phyloP scores from a whole-genome alignment of 2,797 vertebrate genomes.

The Champsocephalus esox region DNA sequence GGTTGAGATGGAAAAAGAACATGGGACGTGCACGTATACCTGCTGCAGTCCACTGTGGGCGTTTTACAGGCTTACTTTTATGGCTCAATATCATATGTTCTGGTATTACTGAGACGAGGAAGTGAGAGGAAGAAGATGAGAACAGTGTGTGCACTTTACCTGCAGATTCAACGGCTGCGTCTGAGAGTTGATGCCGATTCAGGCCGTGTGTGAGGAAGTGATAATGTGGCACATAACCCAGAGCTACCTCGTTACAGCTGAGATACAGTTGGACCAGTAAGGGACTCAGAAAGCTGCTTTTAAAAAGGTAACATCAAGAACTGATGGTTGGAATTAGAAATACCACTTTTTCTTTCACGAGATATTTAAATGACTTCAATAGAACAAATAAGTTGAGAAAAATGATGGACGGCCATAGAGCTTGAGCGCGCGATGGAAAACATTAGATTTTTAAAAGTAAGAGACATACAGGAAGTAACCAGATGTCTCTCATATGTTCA shows the following conservation, averaged over 20 bases:
- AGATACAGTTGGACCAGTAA: neutral
- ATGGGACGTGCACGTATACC: slow-evolving; percentile 1
- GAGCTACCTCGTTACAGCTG: slow-evolving; percentile 1
- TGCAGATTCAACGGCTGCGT: neutral
- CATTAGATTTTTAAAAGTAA: no score
- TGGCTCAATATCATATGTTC: neutral
- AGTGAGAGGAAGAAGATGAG: neutral
- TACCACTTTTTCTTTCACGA: neutral
- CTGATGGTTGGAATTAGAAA: neutral
- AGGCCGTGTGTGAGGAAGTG: slow-evolving; percentile 17
- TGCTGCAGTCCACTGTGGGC: slow-evolving; percentile 9
- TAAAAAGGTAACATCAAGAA: neutral
- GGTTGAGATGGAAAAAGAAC: slow-evolving; percentile 15
- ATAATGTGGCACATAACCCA: slow-evolving; percentile 28
- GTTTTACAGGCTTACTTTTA: slow-evolving; percentile 11
- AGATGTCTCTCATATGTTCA: no score
- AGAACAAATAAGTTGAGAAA: no score
- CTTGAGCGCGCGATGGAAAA: no score
- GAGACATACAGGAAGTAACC: no score
- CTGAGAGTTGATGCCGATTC: slow-evolving; percentile 4
- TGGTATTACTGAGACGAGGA: slow-evolving; percentile 6
- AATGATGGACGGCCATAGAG: no score
- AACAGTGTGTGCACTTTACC: slow-evolving; percentile 9
- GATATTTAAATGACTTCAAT: no score
- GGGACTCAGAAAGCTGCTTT: neutral